These are phyloP conservation scores for Euschistus heros DNA, from an alignment of 1,140 invertebrate species.

Conservation along the genomic window DNA sequence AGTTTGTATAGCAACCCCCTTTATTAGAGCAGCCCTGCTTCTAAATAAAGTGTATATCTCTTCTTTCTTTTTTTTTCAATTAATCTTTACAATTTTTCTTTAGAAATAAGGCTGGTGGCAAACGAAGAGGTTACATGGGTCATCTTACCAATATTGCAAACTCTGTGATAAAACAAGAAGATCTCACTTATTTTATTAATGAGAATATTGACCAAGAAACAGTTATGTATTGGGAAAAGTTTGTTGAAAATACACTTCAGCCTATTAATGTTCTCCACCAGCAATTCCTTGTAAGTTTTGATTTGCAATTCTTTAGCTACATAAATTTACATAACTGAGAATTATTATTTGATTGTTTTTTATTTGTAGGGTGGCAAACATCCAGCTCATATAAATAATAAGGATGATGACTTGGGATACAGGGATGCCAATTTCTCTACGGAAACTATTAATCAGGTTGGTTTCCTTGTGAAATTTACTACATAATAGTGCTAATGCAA, in stretches of 20 bases:
- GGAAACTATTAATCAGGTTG: not conserved
- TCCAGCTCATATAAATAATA: conserved; percentile 39
- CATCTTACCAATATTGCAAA: conserved; percentile 62
- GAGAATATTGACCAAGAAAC: conserved; percentile 45
- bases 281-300: conserved; percentile 40
- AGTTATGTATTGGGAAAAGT: conserved; percentile 46
- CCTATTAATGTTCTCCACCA: conserved; percentile 52
- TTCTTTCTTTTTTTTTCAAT: not conserved
- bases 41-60: not conserved
- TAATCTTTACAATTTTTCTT: not conserved
- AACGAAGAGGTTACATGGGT: conserved; percentile 61
- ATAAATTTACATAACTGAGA: conserved; percentile 21
- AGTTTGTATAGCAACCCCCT: too few species aligned
- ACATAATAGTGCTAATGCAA: not conserved
- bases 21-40: not conserved
- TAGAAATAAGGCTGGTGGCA: conserved; percentile 33
- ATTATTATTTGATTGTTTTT: conserved; percentile 16
- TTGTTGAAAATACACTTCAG: conserved; percentile 43
- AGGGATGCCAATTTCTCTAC: conserved; percentile 32
- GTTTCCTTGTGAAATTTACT: not conserved
- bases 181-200: conserved; percentile 40
- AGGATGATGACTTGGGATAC: conserved; percentile 45
- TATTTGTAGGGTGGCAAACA: conserved; percentile 34
- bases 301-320: not conserved
- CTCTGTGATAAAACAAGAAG: conserved; percentile 20